Conservation (phyloP, 2,888 invertebrate species). For the Agriopis marginaria region DNA sequence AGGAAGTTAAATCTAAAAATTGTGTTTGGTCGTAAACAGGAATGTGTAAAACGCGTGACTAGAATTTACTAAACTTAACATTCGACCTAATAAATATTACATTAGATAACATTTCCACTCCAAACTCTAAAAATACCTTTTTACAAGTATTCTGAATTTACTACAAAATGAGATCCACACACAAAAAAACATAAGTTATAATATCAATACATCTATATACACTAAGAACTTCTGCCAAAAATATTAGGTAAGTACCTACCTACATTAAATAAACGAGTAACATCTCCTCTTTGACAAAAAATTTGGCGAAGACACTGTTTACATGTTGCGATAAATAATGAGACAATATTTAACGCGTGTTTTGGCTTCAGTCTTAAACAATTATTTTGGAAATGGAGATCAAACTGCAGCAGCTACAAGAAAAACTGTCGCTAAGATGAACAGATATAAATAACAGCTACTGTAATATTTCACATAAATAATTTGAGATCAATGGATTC, state of each 20-base stretch:
- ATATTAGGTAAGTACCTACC: not conserved
- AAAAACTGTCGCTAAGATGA: constrained; percentile 56
- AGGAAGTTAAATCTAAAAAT: constrained; percentile 55
- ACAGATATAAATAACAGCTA: constrained; percentile 60
- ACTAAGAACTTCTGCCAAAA: constrained; percentile 35
- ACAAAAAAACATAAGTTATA: constrained; percentile 49
- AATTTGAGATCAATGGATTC: constrained; percentile 82
- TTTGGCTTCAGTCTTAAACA: constrained; percentile 66
- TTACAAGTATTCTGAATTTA: constrained; percentile 60
- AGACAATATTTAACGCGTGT: constrained; percentile 35
- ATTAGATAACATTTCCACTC: constrained; percentile 74
- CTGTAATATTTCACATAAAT: constrained; percentile 74
- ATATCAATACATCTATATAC: constrained; percentile 33
- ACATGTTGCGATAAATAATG: constrained; percentile 24
- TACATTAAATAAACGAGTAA: constrained; percentile 24
- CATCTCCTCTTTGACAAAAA: constrained; percentile 33
- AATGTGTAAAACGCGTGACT: constrained; percentile 86
- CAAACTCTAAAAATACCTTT: constrained; percentile 50
- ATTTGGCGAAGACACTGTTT: constrained; percentile 31
- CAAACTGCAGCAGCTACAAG: constrained; percentile 59
- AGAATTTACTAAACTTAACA: constrained; percentile 86
- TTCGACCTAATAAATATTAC: constrained; percentile 82
- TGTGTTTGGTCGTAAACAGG: constrained; percentile 85
- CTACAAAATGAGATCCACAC: constrained; percentile 78
- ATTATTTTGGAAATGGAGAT: constrained; percentile 75